Percentiles rank a stretch among this genome's conserved stretches.
These are phyloP conservation scores for Amyelois transitella DNA, from an alignment of 1,140 invertebrate species.

Conservation along the genomic window DNA sequence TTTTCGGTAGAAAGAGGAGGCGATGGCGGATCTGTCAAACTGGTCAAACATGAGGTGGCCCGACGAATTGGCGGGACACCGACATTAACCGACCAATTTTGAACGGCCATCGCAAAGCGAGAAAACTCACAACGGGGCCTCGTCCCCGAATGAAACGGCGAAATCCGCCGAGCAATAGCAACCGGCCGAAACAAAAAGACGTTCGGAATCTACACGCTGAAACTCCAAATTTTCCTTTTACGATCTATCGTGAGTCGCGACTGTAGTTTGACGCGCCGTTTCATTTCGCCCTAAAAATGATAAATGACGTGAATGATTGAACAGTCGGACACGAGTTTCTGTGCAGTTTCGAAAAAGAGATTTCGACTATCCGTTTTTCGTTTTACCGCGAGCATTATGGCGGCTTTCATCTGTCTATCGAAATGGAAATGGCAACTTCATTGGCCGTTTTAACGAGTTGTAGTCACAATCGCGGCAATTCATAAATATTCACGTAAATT, in stretches of 20 bases:
- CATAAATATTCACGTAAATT: conserved; percentile 62
- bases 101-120: conserved; percentile 9
- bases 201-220: conserved; percentile 50
- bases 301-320: conserved; percentile 72
- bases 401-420: conserved; percentile 34
- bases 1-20: conserved; percentile 66
- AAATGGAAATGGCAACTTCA: conserved; percentile 44
- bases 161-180: conserved; percentile 40
- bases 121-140: conserved; percentile 15
- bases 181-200: conserved; percentile 64
- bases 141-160: conserved; percentile 35
- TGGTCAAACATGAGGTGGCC: conserved; percentile 57
- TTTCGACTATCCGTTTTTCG: conserved; percentile 46
- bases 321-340: conserved; percentile 48
- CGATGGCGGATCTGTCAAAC: conserved; percentile 70
- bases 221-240: conserved; percentile 47
- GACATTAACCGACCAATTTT: conserved; percentile 50
- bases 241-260: conserved; percentile 40
- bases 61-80: conserved; percentile 49
- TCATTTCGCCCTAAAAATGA: conserved; percentile 62
- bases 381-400: conserved; percentile 35
- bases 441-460: conserved; percentile 48
- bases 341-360: conserved; percentile 43
- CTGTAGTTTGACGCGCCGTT: conserved; percentile 62
- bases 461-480: conserved; percentile 47